These are phyloP conservation scores for Phlogophora meticulosa DNA, from an alignment of 2,888 invertebrate species.

Conservation along the genomic window DNA sequence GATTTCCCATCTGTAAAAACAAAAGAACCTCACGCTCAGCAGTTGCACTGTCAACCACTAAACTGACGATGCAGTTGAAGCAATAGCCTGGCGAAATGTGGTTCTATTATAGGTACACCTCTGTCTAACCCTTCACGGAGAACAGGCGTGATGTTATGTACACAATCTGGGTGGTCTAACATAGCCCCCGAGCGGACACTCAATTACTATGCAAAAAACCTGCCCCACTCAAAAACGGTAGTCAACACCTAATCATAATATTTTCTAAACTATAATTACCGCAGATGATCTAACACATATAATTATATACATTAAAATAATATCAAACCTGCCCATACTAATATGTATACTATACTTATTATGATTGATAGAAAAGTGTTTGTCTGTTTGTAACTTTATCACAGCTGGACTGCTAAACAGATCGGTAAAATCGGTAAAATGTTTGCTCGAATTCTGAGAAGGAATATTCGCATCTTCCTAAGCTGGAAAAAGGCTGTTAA, in stretches of 20 bases:
- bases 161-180: constrained; percentile 8
- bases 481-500: no score
- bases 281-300: constrained; percentile 28
- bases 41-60: no score
- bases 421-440: not conserved
- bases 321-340: constrained; percentile 38
- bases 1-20: no score
- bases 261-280: constrained; percentile 47
- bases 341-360: constrained; percentile 4
- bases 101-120: no score
- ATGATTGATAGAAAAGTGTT: not conserved
- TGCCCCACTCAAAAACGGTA: constrained; percentile 9
- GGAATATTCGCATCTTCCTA: not conserved
- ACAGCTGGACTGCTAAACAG: not conserved
- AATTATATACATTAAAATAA: constrained; percentile 39
- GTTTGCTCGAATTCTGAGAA: not conserved
- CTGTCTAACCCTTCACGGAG: no score
- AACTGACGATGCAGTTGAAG: no score
- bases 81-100: no score
- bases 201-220: constrained; percentile 9
- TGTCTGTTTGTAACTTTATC: not conserved
- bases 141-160: no score
- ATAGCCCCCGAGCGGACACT: not conserved
- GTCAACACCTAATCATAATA: constrained; percentile 38
- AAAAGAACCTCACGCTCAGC: no score